Evolutionary conservation across 1,140 invertebrate genomes (phyloP), one percentile per base, ranked within the genome.

Genomic region (Hyphantria cunea): DNA sequence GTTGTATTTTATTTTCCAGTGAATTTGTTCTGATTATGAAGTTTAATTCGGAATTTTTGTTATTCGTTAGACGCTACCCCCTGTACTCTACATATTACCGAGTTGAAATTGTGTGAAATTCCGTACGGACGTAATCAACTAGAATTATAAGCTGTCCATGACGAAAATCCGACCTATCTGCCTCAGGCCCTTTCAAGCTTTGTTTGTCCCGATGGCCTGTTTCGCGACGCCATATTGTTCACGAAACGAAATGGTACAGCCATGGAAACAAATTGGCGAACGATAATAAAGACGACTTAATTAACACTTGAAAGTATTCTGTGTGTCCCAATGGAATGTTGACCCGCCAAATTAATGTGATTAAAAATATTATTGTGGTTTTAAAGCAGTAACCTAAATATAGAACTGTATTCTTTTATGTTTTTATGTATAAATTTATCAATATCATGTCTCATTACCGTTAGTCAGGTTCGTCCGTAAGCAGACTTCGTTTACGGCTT

Each of bases 101-200:
- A 37, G 31, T 45, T 51, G 49, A 39, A 62, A 51, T 48, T 31
- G 53, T 65, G 48, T 66, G 34, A 70, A 65, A 59, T 70, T 64
- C 48, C 37, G 48, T 54, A 32, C 53, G 59, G 55, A 51, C 48
- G 67, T 60, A 62, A 70, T 70, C 71, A 73, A 34, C 14, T 47
- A 44, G 54, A 66, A 64, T 66, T 66, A 67, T 67, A 74, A 74
- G 60, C 58, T 67, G 50, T 68, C 62, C 66, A 66, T 54, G 61
- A 49, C 55, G 56, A 60, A 52, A 54, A 17, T 48, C 55, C 54
- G 12, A 51, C 62, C 32, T 60, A 53, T 54, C 42, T 55, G 63
- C 11, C 14, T 13, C 41, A 14, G 49, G 39, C 54, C 39, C 39
- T 53, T 59, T 53, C 41, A 65, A 32, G 15, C 14, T 45, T 59